Evolutionary conservation across 1,140 invertebrate species (phyloP).

Genomic region (Drosophila oshimai): DNA sequence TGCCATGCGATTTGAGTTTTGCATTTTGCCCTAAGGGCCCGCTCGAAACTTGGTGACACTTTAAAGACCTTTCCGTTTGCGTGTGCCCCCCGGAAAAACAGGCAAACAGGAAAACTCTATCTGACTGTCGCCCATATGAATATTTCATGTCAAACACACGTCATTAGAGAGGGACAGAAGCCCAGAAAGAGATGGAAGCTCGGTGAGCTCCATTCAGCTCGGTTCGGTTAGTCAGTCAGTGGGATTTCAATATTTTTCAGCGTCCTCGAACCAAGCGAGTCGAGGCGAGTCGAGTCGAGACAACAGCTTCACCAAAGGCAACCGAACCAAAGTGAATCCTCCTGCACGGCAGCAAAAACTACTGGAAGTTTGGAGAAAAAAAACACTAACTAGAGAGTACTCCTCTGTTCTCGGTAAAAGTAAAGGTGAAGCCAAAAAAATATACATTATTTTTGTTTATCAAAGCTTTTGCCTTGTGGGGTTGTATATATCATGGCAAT

Average conservation of each 20-base stretch:
- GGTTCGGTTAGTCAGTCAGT: constrained; percentile 61
- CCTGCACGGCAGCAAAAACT: constrained; percentile 1
- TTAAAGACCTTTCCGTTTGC: constrained; percentile 57
- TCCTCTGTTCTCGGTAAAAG: too few species aligned
- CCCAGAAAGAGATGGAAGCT: neutral
- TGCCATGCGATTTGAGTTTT: constrained; percentile 74
- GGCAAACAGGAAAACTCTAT: constrained; percentile 35
- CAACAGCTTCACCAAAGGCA: constrained; percentile 30
- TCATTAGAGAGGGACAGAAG: constrained; percentile 61
- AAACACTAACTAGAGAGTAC: too few species aligned
- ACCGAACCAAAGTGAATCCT: constrained; percentile 29
- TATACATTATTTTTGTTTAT: too few species aligned
- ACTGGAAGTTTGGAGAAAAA: neutral
- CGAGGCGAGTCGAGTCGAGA: constrained; percentile 22
- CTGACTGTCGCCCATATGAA: constrained; percentile 61
- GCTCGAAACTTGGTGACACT: constrained; percentile 72
- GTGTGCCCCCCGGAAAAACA: neutral
- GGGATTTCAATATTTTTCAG: constrained; percentile 77
- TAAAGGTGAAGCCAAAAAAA: too few species aligned
- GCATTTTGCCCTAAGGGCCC: constrained; percentile 41
- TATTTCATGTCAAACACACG: constrained; percentile 80
- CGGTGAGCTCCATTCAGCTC: constrained; percentile 20
- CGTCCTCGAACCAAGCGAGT: constrained; percentile 35
- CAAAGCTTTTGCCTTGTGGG: too few species aligned
- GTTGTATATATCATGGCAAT: too few species aligned